Conservation (phyloP, 2,888 invertebrate genomes). For the Tetrapedia diversipes region DNA sequence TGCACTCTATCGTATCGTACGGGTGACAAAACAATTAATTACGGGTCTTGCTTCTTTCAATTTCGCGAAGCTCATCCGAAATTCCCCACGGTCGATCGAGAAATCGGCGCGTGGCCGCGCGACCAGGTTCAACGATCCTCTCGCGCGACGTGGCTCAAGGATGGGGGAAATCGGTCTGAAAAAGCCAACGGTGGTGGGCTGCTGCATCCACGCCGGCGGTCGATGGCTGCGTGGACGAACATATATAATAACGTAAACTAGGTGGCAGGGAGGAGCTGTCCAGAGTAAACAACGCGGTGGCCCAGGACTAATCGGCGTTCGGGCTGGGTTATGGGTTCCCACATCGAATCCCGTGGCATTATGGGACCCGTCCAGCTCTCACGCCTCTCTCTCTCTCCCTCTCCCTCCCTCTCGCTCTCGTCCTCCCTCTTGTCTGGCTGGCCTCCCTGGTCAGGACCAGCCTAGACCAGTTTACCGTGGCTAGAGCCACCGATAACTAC, state of each 20-base stretch:
- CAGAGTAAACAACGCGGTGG: slow-evolving; percentile 77
- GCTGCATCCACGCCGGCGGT: slow-evolving; percentile 65
- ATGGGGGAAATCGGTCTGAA: slow-evolving; percentile 37
- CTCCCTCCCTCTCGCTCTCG: slow-evolving; percentile 25
- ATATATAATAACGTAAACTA: slow-evolving; percentile 75
- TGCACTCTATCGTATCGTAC: no score
- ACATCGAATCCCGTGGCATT: slow-evolving; percentile 73
- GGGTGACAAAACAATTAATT: no score
- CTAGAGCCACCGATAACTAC: slow-evolving; percentile 61
- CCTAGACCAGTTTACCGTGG: slow-evolving; percentile 64
- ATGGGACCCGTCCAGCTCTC: slow-evolving; percentile 72
- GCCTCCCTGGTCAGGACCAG: slow-evolving; percentile 31
- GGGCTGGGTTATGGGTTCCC: slow-evolving; percentile 74
- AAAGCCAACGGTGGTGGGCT: slow-evolving; percentile 63
- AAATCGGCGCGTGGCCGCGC: background rate
- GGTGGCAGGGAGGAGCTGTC: slow-evolving; percentile 73
- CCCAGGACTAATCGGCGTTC: slow-evolving; percentile 77
- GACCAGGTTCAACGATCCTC: slow-evolving; percentile 7
- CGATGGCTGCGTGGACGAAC: slow-evolving; percentile 68
- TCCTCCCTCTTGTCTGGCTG: slow-evolving; percentile 11
- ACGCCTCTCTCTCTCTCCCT: slow-evolving; percentile 65
- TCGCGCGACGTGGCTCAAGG: background rate
- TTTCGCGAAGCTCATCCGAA: background rate
- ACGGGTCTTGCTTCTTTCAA: background rate
- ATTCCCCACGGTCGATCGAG: background rate